A percentile compares a stretch with the other conserved stretches of the same genome.
These are phyloP conservation scores for Perca schrenkii DNA, from an alignment of 2,113 vertebrate genomes.

Conservation along the genomic window DNA sequence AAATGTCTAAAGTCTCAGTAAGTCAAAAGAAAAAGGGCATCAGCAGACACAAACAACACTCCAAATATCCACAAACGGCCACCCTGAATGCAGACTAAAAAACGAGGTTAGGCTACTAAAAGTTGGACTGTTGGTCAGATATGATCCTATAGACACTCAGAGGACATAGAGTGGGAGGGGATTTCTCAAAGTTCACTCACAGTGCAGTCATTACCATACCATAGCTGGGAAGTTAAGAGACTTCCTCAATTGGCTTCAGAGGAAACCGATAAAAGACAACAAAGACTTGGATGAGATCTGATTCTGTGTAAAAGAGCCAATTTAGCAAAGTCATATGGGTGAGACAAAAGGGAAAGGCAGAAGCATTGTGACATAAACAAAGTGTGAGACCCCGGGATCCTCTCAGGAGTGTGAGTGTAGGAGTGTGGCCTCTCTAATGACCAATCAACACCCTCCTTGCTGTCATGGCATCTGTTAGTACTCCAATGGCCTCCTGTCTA, in stretches of 20 bases:
- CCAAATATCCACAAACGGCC: background rate
- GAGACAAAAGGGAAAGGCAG: slow-evolving; percentile 62
- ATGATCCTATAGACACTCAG: slow-evolving; percentile 1
- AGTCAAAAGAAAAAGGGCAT: background rate
- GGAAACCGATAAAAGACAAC: slow-evolving; percentile 45
- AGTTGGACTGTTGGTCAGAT: slow-evolving; percentile 5
- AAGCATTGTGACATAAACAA: slow-evolving; percentile 63
- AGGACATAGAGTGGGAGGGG: slow-evolving; percentile 3
- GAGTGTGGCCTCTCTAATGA: slow-evolving; percentile 83
- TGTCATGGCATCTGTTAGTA: slow-evolving; percentile 81
- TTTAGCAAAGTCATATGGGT: slow-evolving; percentile 63
- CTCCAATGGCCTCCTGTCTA: slow-evolving; percentile 72
- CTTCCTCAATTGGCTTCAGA: slow-evolving; percentile 46
- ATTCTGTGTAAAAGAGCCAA: slow-evolving; percentile 61
- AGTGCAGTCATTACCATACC: slow-evolving; percentile 10
- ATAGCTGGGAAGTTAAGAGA: slow-evolving; percentile 38
- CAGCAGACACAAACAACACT: background rate
- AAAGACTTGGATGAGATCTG: slow-evolving; percentile 33
- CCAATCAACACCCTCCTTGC: slow-evolving; percentile 85
- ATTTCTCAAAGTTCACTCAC: slow-evolving; percentile 38
- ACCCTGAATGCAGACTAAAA: background rate
- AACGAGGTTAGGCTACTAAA: background rate
- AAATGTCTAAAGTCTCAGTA: slow-evolving; percentile 5
- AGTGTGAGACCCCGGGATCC: slow-evolving; percentile 74
- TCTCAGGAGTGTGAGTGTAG: slow-evolving; percentile 71